Evolutionary conservation across 2,797 vertebrate genomes (phyloP), one percentile per base, ranked within the genome.

Genomic region (Onychomys torridus): DNA sequence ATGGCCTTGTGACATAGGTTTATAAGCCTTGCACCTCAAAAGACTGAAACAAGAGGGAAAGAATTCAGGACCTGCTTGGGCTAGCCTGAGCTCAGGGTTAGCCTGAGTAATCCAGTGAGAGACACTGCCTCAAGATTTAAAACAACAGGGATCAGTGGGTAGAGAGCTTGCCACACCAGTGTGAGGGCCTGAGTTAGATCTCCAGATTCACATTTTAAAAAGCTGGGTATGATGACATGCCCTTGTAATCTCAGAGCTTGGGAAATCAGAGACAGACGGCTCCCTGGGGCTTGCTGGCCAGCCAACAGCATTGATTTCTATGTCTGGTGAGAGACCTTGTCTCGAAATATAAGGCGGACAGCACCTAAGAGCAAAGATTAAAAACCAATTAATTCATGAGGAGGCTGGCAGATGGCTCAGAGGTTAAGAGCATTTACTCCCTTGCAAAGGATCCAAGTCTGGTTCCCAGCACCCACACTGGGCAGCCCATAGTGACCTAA

Each of bases 1-100:
- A 25, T 57, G n/a, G n/a, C n/a, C n/a, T 46, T 6, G 9, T 57
- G n/a, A 8, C 29, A n/a, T 17, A n/a, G 17, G 1, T 5, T 3
- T 71, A 32, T 2, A 71, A 86, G 6, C 12, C 63, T 27, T 71
- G 65, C 7, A 27, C 27, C 21, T 87, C 34, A 5, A 46, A 32
- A 25, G 32, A 19, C 65, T 55, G 43, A 69, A 34, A 49, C 10
- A 14, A 37, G 21, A 52, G 2, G 21, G 19, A 32, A 4, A 46
- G 59, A 84, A 43, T 84, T 46, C 40, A 63, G 40, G 40, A 55
- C 7, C 21, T 55, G 65, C 23, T 13, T 87, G 46, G 21, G 21
- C 17, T 49, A 67, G 59, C 37, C 29, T 63, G 82, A 46, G 59
- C 63, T 65, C 59, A 63, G 23, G 4, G 40, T 11, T 63, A 83